These are phyloP conservation scores for Dryocosmus kuriphilus DNA, from an alignment of 2,888 invertebrate species.

Conservation along the genomic window DNA sequence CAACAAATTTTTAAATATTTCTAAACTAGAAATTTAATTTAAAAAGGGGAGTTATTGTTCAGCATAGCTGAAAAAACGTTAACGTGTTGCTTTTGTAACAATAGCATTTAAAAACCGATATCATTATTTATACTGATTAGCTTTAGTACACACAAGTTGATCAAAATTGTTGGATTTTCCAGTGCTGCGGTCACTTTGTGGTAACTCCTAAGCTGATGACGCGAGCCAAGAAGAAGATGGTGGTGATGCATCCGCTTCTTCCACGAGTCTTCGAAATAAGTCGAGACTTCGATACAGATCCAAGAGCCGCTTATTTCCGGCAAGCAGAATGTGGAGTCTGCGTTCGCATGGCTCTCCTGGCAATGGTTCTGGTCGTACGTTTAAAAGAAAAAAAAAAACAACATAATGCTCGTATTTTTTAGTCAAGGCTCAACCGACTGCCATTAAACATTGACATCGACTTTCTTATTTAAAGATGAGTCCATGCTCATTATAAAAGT, in stretches of 20 bases:
- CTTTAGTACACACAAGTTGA: background rate
- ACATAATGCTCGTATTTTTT: background rate
- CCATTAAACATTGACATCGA: background rate
- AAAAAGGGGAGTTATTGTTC: no score
- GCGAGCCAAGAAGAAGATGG: constrained; percentile 94
- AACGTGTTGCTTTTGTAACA: no score
- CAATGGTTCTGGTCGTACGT: constrained; percentile 86
- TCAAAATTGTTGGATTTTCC: constrained; percentile 63
- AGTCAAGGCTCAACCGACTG: background rate
- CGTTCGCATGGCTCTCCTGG: constrained; percentile 97
- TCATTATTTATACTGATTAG: no score
- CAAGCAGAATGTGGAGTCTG: constrained; percentile 99
- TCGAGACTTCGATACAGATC: constrained; percentile 96
- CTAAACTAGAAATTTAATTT: no score
- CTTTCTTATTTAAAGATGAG: background rate
- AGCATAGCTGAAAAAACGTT: no score
- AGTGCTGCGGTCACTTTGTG: constrained; percentile 92
- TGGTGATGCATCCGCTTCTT: constrained; percentile 97
- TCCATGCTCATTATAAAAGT: no score
- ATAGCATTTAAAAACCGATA: no score
- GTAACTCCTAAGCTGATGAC: constrained; percentile 98
- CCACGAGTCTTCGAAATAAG: constrained; percentile 97
- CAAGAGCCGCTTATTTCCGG: constrained; percentile 98
- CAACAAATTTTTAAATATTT: no score
- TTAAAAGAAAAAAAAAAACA: background rate